Conservation (phyloP, 2,888 invertebrate species). For the Athalia rosae region DNA sequence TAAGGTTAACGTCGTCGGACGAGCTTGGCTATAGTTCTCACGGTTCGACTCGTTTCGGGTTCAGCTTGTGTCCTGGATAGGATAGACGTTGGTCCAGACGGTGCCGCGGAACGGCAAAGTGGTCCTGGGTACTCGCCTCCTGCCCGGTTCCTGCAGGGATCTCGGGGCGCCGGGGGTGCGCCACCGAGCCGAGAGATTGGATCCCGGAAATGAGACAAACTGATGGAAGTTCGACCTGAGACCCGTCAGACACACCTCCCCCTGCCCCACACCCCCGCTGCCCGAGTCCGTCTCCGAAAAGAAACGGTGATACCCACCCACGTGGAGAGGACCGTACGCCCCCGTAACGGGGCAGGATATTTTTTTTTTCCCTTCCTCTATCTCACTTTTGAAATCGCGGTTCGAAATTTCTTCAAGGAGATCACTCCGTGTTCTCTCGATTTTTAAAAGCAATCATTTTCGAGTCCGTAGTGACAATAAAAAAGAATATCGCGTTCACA, state of each 20-base stretch:
- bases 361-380: too few relatives aligned
- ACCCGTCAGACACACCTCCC: slow-evolving; percentile 47
- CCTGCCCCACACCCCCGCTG: not conserved
- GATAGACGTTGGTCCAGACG: slow-evolving; percentile 36
- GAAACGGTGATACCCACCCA: not conserved
- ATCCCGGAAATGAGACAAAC: slow-evolving; percentile 72
- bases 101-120: slow-evolving; percentile 52
- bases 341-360: too few relatives aligned
- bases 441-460: too few relatives aligned
- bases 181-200: slow-evolving; percentile 68
- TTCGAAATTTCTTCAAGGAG: too few relatives aligned
- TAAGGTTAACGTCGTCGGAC: slow-evolving; percentile 59
- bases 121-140: slow-evolving; percentile 47
- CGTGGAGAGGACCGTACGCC: not conserved
- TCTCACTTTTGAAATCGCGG: too few relatives aligned
- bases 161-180: slow-evolving; percentile 47
- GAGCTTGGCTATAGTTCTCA: slow-evolving; percentile 36
- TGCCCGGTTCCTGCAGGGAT: slow-evolving; percentile 39
- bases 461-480: too few relatives aligned
- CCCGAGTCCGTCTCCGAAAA: not conserved
- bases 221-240: slow-evolving; percentile 62
- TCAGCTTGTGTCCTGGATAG: not conserved
- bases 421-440: too few relatives aligned
- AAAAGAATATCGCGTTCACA: too few relatives aligned
- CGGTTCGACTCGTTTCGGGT: slow-evolving; percentile 55